Percentiles rank a stretch among this genome's conserved stretches.
Conservation (phyloP, 2,113 vertebrate genomes). For the Pachyramphus minor region DNA sequence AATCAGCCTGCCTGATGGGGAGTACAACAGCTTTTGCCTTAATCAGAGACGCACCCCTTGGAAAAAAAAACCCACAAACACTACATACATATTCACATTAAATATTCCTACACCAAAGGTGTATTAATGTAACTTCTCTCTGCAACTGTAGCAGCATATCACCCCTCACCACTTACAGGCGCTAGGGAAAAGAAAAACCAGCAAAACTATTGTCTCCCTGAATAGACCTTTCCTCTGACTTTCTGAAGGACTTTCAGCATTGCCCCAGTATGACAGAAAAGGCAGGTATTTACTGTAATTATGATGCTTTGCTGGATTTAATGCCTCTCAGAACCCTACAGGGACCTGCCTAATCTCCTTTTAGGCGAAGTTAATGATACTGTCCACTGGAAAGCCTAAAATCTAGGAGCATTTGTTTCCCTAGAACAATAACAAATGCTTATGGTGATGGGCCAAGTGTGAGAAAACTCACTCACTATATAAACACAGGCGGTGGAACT, state of each 20-base stretch:
- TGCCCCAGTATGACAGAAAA: background rate
- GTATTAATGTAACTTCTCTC: background rate
- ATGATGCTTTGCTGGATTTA: background rate
- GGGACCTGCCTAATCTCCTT: background rate
- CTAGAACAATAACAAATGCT: background rate
- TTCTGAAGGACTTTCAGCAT: background rate
- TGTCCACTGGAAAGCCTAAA: background rate
- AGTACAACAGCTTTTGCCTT: constrained; percentile 22
- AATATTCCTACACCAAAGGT: background rate
- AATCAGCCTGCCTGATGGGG: constrained; percentile 21
- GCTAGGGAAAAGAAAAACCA: background rate
- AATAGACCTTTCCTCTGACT: background rate
- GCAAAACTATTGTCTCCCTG: background rate
- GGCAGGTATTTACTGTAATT: background rate
- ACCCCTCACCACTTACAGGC: background rate
- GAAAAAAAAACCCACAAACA: background rate
- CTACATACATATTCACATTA: background rate
- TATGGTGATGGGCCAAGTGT: background rate
- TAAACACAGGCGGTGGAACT: background rate
- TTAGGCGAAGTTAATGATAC: background rate
- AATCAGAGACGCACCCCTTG: background rate
- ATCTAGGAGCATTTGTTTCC: background rate
- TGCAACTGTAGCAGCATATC: background rate
- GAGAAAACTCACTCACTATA: background rate
- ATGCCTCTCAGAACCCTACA: background rate